phyloP scores from a whole-genome alignment of 2,113 vertebrate species.

The Toxotes jaculatrix region DNA sequence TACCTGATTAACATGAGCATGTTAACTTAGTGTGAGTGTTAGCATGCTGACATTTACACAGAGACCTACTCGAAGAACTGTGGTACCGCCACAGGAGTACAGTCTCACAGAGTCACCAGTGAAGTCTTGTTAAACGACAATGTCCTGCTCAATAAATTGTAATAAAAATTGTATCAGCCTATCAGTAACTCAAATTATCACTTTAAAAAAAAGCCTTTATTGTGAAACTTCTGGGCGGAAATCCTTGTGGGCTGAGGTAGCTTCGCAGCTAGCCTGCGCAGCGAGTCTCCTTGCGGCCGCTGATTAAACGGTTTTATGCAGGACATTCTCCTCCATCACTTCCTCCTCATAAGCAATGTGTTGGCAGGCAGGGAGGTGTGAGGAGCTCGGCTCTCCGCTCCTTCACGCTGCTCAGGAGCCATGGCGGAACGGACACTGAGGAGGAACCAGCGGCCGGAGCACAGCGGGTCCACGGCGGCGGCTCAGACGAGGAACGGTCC shows the following conservation, averaged over 20 bases:
- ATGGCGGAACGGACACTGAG: conserved; percentile 71
- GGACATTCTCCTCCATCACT: conserved; percentile 59
- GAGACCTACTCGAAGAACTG: too few relatives aligned
- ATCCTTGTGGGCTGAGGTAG: accelerated
- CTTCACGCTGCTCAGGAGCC: conserved; percentile 54
- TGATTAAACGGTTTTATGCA: conserved; percentile 16
- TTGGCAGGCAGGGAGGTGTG: conserved; percentile 46
- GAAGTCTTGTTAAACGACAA: too few relatives aligned
- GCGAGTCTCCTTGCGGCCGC: conserved; percentile 33
- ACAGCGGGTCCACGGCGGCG: conserved; percentile 52
- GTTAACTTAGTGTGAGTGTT: too few relatives aligned
- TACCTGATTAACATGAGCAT: too few relatives aligned
- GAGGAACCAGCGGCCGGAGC: conserved; percentile 55
- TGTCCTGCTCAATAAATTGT: too few relatives aligned
- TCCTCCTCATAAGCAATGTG: conserved; percentile 55
- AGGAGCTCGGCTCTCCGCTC: conserved; percentile 54
- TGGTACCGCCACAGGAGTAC: too few relatives aligned
- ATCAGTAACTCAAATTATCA: too few relatives aligned
- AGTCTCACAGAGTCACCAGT: too few relatives aligned
- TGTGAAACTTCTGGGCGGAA: conserved; percentile 62
- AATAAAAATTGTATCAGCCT: too few relatives aligned
- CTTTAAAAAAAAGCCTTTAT: conserved; percentile 31
- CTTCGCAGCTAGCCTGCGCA: background rate
- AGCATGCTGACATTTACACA: too few relatives aligned
- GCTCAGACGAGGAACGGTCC: conserved; percentile 34